Evolutionary conservation across 2,888 invertebrate genomes (phyloP), one percentile per base, ranked within the genome.

Genomic region (Odontomyia ornata): DNA sequence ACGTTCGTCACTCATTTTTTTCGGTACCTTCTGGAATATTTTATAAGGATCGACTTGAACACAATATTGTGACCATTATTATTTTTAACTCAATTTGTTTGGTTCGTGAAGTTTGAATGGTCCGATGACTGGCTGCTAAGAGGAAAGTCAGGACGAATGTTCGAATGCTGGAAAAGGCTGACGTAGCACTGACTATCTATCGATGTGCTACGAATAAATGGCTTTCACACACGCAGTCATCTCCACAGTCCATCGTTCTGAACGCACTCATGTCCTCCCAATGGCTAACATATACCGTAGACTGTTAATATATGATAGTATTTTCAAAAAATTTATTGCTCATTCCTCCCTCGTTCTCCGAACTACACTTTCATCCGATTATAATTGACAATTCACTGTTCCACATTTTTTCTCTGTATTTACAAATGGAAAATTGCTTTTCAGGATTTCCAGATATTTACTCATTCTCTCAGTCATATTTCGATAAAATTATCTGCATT

Each of bases 11-110:
- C 27, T 71, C 27, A 27, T n/a, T 27, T 71, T 43, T 71, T 71
- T 21, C 21, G 13, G 47, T 15, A 71, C 18, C 1, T 13, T 11
- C 67, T 27, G n/a, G 25, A 71, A 71, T 47, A 71, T 71, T 71
- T 71, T 71, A 47, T 52, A 47, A 71, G 71, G 71, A 47, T 28
- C 2, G 28, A 52, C 71, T 71, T 52, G 25, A 47, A 25, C 23
- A 71, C 52, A 71, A 71, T 71, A 71, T 27, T 71, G 71, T 71
- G 71, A n/a, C 52, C 52, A 46, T 67, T 67, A 67, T 67, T 46
- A 67, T 67, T 67, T 67, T 67, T 71, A 71, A 71, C 47, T 71
- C 52, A 71, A 71, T 71, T 71, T 71, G 27, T 71, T 71, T n/a
- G 27, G 71, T 15, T 71, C 47, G 47, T 47, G 71, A 25, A 13